These are phyloP conservation scores for Drosophila borborema DNA, from an alignment of 2,888 invertebrate species.

Conservation along the genomic window DNA sequence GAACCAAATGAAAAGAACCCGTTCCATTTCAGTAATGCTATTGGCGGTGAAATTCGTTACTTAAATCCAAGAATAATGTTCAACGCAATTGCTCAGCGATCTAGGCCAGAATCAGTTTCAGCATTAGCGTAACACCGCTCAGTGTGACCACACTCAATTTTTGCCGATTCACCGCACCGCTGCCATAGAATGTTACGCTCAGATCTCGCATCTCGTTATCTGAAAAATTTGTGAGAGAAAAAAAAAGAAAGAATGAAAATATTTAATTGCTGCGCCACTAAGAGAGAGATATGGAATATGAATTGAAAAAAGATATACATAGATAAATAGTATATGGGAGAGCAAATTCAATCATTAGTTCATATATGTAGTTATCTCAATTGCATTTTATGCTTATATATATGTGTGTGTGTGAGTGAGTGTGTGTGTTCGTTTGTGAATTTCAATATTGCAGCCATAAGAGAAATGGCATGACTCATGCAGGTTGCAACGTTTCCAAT, in stretches of 20 bases:
- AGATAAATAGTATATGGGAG: conserved; percentile 6
- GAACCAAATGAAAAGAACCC: conserved; percentile 31
- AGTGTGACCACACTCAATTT: conserved; percentile 58
- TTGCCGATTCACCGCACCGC: conserved; percentile 70
- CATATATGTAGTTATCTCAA: conserved; percentile 8
- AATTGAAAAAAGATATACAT: background rate
- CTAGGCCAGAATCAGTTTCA: conserved; percentile 66
- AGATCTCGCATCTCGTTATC: conserved; percentile 85
- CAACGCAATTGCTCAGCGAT: conserved; percentile 21
- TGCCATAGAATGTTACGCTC: conserved; percentile 85
- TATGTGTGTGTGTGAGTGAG: background rate
- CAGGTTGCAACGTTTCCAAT: conserved; percentile 62
- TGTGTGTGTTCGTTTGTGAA: background rate
- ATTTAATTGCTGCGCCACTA: conserved; percentile 5
- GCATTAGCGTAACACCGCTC: conserved; percentile 63
- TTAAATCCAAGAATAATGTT: conserved; percentile 46
- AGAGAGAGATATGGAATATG: background rate
- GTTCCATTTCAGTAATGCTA: conserved; percentile 61
- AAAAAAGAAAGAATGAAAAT: background rate
- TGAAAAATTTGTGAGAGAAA: conserved; percentile 37
- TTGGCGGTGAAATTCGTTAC: conserved; percentile 78
- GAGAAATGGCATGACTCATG: conserved; percentile 57
- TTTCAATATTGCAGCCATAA: conserved; percentile 52
- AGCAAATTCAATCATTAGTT: conserved; percentile 34
- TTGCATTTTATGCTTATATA: background rate